Conservation (phyloP, 2,113 vertebrate genomes). For the Oreochromis tanganicae region DNA sequence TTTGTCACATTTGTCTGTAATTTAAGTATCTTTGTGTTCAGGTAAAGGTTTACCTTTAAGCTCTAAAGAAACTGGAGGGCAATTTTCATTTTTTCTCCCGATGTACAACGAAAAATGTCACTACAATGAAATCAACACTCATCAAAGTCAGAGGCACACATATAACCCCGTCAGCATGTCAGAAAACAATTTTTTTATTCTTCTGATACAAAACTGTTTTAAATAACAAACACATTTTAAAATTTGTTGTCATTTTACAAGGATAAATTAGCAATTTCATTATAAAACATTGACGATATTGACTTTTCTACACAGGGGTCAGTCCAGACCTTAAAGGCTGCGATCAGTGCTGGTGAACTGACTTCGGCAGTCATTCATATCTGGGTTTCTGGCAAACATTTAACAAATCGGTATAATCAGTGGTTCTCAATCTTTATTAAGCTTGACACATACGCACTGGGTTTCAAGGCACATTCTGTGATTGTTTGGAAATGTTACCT, state of each 20-base stretch:
- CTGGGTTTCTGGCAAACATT: constrained; percentile 1
- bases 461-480: constrained; percentile 15
- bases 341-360: constrained; percentile 10
- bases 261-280: constrained; percentile 77
- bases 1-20: not conserved
- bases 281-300: constrained; percentile 63
- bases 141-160: not conserved
- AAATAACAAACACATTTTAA: constrained; percentile 72
- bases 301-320: constrained; percentile 39
- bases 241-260: constrained; percentile 59
- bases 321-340: constrained; percentile 44
- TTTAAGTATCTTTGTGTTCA: not conserved
- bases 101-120: not conserved
- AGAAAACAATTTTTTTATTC: constrained; percentile 68
- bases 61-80: not conserved
- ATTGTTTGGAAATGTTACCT: constrained; percentile 48
- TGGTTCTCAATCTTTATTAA: constrained; percentile 19
- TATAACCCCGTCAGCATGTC: not conserved
- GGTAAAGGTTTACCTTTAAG: not conserved
- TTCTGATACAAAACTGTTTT: constrained; percentile 78
- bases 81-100: not conserved
- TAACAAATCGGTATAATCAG: constrained; percentile 13
- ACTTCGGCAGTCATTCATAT: not conserved
- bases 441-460: not conserved
- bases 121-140: not conserved